These are phyloP conservation scores for Heliconius ethilla DNA, from an alignment of 2,888 invertebrate genomes.

Conservation along the genomic window DNA sequence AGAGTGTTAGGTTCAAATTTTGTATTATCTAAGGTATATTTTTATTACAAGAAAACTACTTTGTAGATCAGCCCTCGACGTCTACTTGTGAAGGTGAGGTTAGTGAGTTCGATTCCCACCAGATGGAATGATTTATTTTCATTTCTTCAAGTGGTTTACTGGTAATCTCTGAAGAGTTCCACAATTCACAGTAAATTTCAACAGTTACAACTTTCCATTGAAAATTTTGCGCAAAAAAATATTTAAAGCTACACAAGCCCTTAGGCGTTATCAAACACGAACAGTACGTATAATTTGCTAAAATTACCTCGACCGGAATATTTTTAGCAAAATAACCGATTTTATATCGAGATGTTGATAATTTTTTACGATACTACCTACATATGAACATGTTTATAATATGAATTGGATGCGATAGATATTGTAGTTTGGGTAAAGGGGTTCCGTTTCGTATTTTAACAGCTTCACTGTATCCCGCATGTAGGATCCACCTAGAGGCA, in stretches of 20 bases:
- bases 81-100: no score
- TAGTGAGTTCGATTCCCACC: no score
- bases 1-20: no score
- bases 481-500: no score
- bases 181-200: no score
- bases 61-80: no score
- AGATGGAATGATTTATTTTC: no score
- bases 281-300: conserved; percentile 27
- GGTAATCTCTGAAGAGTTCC: no score
- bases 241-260: background rate
- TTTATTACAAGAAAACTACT: background rate
- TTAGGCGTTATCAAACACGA: conserved; percentile 3
- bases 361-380: conserved; percentile 16
- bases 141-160: no score
- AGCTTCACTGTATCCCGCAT: background rate
- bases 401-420: background rate
- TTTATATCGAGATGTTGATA: conserved; percentile 30
- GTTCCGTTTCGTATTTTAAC: background rate
- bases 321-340: conserved; percentile 34
- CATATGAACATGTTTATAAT: conserved; percentile 12
- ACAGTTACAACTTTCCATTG: no score
- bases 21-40: background rate
- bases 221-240: background rate
- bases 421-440: background rate
- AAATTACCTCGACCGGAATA: conserved; percentile 27